Conservation (phyloP, 2,113 vertebrate genomes). For the Xiphorhynchus elegans region DNA sequence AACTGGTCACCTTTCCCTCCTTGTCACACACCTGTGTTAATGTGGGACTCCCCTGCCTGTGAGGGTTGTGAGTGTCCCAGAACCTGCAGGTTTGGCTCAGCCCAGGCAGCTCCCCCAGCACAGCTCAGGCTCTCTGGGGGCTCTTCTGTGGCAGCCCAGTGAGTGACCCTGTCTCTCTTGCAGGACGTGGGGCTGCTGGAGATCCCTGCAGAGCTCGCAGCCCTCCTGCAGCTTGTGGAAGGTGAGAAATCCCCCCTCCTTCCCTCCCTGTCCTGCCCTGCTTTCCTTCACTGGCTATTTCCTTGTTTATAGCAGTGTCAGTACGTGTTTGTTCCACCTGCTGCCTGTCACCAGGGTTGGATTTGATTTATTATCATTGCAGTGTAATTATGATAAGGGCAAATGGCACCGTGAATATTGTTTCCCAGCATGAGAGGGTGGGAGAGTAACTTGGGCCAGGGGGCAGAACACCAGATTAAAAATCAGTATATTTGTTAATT, state of each 20-base stretch:
- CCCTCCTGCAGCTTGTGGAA: conserved; percentile 77
- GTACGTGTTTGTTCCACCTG: not conserved
- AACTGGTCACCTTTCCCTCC: not conserved
- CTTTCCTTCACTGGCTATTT: not conserved
- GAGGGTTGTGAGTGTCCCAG: not conserved
- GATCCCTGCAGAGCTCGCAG: conserved; percentile 90
- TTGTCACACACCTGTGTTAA: not conserved
- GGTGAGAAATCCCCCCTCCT: conserved; percentile 69
- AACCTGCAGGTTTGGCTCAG: not conserved
- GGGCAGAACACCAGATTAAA: not conserved
- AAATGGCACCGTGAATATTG: not conserved
- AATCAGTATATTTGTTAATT: not conserved
- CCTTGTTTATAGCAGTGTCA: not conserved
- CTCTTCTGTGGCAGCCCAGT: not conserved
- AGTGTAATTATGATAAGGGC: not conserved
- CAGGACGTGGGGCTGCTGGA: conserved; percentile 90
- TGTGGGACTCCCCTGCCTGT: not conserved
- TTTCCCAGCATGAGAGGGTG: fast-evolving
- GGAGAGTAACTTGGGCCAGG: not conserved
- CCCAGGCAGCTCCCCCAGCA: not conserved
- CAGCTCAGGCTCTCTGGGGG: not conserved
- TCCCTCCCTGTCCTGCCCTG: not conserved
- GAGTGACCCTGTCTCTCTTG: not conserved
- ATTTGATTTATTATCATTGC: not conserved
- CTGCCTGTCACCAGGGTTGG: not conserved